phyloP scores from a whole-genome alignment of 2,797 vertebrate genomes.

The Hippoglossus hippoglossus region DNA sequence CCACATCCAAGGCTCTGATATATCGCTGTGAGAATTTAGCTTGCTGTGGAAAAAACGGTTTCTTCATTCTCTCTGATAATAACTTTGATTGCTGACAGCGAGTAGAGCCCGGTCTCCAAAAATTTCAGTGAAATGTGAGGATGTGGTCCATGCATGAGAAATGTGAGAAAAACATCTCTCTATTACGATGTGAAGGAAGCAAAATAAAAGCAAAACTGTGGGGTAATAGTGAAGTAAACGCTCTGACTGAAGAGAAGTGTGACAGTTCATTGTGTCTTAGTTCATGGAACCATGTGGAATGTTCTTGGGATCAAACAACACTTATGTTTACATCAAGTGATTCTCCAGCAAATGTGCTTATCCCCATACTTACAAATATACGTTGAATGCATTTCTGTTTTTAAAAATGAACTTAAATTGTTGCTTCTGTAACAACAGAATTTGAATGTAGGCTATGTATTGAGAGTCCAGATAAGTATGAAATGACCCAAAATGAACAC shows the following conservation, averaged over 20 bases:
- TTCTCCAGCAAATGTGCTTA: neutral
- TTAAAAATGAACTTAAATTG: too few relatives aligned
- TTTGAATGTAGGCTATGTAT: too few relatives aligned
- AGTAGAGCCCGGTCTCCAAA: slow-evolving; percentile 39
- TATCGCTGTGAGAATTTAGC: slow-evolving; percentile 61
- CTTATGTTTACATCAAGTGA: neutral
- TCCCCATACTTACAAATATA: neutral
- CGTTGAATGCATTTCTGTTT: neutral
- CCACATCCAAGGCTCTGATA: slow-evolving; percentile 61
- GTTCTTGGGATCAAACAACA: slow-evolving; percentile 19
- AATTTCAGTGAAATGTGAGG: slow-evolving; percentile 41
- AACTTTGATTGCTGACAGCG: slow-evolving; percentile 63
- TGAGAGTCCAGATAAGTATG: too few relatives aligned
- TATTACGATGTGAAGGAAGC: slow-evolving; percentile 32
- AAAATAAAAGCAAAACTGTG: slow-evolving; percentile 10
- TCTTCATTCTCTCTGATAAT: slow-evolving; percentile 67
- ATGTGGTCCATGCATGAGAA: slow-evolving; percentile 45
- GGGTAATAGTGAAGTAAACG: slow-evolving; percentile 8
- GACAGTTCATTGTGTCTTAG: slow-evolving; percentile 15
- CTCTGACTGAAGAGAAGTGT: slow-evolving; percentile 3
- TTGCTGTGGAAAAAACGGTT: slow-evolving; percentile 58
- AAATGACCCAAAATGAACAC: too few relatives aligned
- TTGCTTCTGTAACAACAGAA: too few relatives aligned
- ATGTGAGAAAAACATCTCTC: slow-evolving; percentile 34
- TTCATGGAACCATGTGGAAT: neutral